Evolutionary conservation across 2,888 invertebrate genomes (phyloP), one percentile per base, ranked within the genome.

Genomic region (Eupeodes luniger): DNA sequence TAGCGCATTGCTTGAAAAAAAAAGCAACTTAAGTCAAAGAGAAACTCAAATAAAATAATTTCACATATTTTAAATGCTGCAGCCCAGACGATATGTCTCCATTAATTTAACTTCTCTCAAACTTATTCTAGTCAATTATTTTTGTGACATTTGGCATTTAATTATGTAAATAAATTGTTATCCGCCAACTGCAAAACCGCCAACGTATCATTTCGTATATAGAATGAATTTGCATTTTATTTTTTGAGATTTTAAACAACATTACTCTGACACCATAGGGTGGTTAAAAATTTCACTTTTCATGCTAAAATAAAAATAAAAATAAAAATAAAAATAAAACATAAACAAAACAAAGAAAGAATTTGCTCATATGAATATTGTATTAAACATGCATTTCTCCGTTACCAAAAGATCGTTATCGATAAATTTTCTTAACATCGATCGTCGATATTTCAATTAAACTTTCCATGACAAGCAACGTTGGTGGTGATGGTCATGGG

Each of bases 371-470:
- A 49, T 61, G 57, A 70, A 78, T 40, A 40, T 74, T 57, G 47
- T 62, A 36, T 55, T 12, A 49, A 61, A 75, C 74, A 59, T 59
- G 59, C 49, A 66, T 72, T 67, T 74, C 66, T 67, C 81, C 72
- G 47, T 77, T 66, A 64, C 66, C 59, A 47, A 47, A 70, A 78
- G 81, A 85, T 85, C 78, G 75, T 81, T 81, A 81, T 74, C 88
- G 81, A 88, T 88, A 88, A 88, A 88, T 88, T 85, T 88, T 44
- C 78, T 70, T 74, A 81, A 78, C 72, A 88, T 85, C 88, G 85
- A 88, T 81, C 85, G 88, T 47, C 88, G 81, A 81, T 88, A 88
- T 88, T 85, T 88, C 88, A 88, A 88, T 88, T 88, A 81, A 81
- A 88, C 88, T 85, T 88, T 88, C 85, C 84, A 81, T 51, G 40